These are phyloP conservation scores for Nomada flava DNA, from an alignment of 2,888 invertebrate species.

Conservation along the genomic window DNA sequence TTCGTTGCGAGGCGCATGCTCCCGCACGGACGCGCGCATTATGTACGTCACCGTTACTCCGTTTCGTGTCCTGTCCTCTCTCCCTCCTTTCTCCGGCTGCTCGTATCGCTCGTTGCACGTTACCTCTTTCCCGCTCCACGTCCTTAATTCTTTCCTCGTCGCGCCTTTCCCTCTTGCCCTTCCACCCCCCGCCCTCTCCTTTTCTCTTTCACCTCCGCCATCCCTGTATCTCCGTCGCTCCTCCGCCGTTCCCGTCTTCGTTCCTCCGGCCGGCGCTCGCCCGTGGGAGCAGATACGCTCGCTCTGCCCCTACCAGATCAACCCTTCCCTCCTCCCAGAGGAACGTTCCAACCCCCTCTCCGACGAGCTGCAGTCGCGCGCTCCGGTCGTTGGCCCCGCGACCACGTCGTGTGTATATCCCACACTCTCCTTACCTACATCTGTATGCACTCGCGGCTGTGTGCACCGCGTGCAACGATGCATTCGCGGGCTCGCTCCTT, in stretches of 20 bases:
- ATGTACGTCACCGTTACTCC: conserved; percentile 84
- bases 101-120: conserved; percentile 16
- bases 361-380: conserved; percentile 75
- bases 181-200: conserved; percentile 1
- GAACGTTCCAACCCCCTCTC: conserved; percentile 22
- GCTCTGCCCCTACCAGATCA: conserved; percentile 63
- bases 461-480: conserved; percentile 65
- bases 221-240: conserved; percentile 8
- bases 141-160: conserved; percentile 47
- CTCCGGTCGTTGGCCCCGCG: conserved; percentile 83
- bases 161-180: conserved; percentile 39
- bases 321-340: conserved; percentile 31
- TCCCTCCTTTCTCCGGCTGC: conserved; percentile 43
- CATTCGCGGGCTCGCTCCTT: conserved; percentile 53
- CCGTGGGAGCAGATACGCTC: conserved; percentile 65
- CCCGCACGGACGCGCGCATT: conserved; percentile 71
- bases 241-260: conserved; percentile 35
- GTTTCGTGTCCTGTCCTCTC: conserved; percentile 76
- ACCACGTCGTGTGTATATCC: conserved; percentile 72
- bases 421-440: conserved; percentile 72
- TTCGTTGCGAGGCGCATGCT: conserved; percentile 73
- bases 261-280: conserved; percentile 21
- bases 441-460: conserved; percentile 44
- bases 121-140: background rate
- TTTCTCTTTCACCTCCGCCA: conserved; percentile 20